Conservation (phyloP, 2,113 vertebrate genomes). For the Protobothrops flavoviridis region DNA sequence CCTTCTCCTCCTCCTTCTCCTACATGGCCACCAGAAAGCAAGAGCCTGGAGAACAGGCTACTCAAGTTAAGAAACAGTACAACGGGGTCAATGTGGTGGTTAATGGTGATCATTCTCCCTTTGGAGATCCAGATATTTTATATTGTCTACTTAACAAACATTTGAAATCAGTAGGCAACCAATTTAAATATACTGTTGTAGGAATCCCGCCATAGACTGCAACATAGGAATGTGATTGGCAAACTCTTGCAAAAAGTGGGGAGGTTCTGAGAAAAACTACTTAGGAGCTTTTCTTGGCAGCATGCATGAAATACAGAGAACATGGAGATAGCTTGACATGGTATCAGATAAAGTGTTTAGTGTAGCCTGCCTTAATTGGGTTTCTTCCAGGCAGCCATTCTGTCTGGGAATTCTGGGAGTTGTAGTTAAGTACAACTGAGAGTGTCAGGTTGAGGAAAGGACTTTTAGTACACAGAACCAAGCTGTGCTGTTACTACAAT, state of each 20-base stretch:
- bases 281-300: background rate
- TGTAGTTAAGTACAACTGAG: background rate
- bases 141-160: background rate
- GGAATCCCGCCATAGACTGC: background rate
- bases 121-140: background rate
- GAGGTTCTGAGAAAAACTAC: background rate
- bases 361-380: background rate
- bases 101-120: background rate
- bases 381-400: background rate
- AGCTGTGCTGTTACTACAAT: background rate
- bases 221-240: background rate
- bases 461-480: background rate
- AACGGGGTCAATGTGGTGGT: background rate
- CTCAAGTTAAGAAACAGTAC: background rate
- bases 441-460: background rate
- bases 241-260: background rate
- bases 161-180: background rate
- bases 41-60: background rate
- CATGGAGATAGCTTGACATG: background rate
- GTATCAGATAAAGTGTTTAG: background rate
- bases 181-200: background rate
- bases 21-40: slow-evolving; percentile 11
- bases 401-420: background rate
- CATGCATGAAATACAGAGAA: background rate
- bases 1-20: background rate